Base-by-base conservation (phyloP, 2,888 invertebrate species). In the Phrixothrix hirtus region DNA sequence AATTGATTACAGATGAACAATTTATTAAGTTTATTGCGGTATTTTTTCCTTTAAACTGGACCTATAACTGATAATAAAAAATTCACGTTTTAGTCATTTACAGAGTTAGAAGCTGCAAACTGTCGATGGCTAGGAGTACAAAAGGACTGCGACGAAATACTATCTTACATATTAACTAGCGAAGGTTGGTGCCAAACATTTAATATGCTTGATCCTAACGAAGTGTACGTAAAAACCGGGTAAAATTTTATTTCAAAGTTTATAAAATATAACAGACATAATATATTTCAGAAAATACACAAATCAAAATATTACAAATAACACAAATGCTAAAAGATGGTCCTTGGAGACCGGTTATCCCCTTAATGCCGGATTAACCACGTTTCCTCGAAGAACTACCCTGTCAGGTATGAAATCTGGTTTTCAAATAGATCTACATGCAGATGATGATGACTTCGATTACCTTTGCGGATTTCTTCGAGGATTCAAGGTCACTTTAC, bases 101-200 rank as follows among this genome's bases (percentile, higher is more conserved):
- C 32, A 25, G 31, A 34, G 5, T 11, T 43, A 25, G 34, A 43
- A 15, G 34, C 43, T 1, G 12, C 14, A 13, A 11, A 29, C 12
- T 45, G 45, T 16, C 12, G 12, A 13, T 45, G 45, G 45, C 16
- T 45, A 7, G 45, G 45, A 26, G 26, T 11, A 11, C 11, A 15
- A 3, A 4, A 17, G n/a, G 17, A 36, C 9, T 45, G 45, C 6
- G 29, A 37, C 6, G 16, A 45, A 3, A 17, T 84, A 1, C 86
- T 87, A 64, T 79, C 77, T 0, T 83, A 84, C 1, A 80, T 84
- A 39, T 62, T 87, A 34, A 87, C 87, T 0, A 87, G 87, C 61
- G 87, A 87, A 68, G 88, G 88, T 0, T 75, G 84, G 4, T 88
- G 88, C 63, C 86, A 83, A 56, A 84, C 86, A 1, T 87, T 87